Conservation (phyloP, 2,797 vertebrate genomes). For the Lemur catta region DNA sequence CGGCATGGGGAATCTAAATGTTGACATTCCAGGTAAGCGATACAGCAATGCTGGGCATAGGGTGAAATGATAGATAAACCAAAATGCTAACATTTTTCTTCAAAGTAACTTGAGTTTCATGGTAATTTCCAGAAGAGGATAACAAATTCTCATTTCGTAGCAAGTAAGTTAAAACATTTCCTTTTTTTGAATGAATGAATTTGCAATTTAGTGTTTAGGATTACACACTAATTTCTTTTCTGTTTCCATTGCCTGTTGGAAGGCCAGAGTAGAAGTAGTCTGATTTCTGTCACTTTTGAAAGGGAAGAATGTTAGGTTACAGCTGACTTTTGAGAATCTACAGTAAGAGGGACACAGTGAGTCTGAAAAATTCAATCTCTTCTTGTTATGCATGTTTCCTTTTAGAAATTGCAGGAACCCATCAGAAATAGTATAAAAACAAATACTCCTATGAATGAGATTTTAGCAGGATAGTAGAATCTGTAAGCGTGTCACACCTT, state of each 20-base stretch:
- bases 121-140: constrained; percentile 1
- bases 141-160: not conserved
- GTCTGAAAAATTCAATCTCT: not conserved
- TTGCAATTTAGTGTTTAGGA: not conserved
- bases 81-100: not conserved
- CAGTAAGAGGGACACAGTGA: not conserved
- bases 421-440: not conserved
- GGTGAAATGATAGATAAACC: not conserved
- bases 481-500: not conserved
- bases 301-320: not conserved
- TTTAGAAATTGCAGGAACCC: constrained; percentile 4
- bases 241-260: not conserved
- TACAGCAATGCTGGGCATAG: not conserved
- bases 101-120: not conserved
- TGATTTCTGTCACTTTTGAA: not conserved
- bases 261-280: not conserved
- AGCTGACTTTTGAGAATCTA: not conserved
- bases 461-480: not conserved
- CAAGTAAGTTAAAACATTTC: not conserved
- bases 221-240: not conserved
- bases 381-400: not conserved
- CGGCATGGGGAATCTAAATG: not conserved
- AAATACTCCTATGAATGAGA: not conserved
- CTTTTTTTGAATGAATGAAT: no score
- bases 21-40: not conserved